Conservation (phyloP, 2,797 vertebrate species). For the Orestias chungarensis region DNA sequence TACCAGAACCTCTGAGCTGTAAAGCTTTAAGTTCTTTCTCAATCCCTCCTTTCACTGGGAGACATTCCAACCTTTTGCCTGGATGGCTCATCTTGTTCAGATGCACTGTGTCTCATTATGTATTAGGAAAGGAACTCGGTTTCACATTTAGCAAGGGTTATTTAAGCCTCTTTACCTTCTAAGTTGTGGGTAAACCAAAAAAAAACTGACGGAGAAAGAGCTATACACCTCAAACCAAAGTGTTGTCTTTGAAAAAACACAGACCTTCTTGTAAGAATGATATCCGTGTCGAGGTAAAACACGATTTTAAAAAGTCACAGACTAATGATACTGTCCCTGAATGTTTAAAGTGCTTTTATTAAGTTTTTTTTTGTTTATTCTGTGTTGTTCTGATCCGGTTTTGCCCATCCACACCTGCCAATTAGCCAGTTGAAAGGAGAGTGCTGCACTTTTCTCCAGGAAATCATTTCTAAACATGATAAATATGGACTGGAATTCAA, state of each 20-base stretch:
- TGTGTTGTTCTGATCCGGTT: background rate
- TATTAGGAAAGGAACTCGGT: conserved; percentile 43
- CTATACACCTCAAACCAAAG: background rate
- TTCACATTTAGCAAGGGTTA: conserved; percentile 18
- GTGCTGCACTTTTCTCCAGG: background rate
- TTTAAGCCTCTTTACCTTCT: conserved; percentile 22
- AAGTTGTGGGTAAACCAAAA: conserved; percentile 32
- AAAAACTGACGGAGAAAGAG: conserved; percentile 30
- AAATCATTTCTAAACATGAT: background rate
- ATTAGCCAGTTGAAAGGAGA: background rate
- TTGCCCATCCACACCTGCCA: background rate
- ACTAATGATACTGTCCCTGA: background rate
- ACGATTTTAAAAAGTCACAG: background rate
- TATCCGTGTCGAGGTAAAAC: background rate
- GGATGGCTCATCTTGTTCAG: background rate
- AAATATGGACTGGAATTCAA: background rate
- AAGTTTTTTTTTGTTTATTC: background rate
- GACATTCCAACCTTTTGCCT: conserved; percentile 31
- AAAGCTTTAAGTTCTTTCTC: conserved; percentile 63
- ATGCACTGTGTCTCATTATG: background rate
- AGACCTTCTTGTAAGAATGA: background rate
- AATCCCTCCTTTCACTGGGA: conserved; percentile 52
- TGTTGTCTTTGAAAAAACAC: background rate
- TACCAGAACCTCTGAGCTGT: conserved; percentile 67
- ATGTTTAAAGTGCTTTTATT: background rate